phyloP scores from a whole-genome alignment of 2,888 invertebrate species.

The Tubulanus polymorphus region DNA sequence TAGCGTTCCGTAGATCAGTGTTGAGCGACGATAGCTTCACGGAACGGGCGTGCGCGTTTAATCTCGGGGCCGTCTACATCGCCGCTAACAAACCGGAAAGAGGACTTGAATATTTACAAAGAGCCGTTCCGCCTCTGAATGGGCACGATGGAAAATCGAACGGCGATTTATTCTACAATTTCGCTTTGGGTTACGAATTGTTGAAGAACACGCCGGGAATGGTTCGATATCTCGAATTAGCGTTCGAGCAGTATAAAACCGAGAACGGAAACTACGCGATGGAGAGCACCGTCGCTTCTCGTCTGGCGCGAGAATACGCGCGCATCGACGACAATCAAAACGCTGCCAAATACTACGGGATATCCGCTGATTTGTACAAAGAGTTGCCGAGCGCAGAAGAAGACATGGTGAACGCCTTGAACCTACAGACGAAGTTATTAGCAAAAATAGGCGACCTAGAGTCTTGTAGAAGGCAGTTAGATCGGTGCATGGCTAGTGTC shows the following conservation, averaged over 20 bases:
- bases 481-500: too few species aligned
- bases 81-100: conserved; percentile 23
- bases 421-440: too few species aligned
- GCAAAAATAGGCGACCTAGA: too few species aligned
- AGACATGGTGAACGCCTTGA: too few species aligned
- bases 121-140: conserved; percentile 28
- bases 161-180: conserved; percentile 43
- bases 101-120: conserved; percentile 31
- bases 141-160: conserved; percentile 27
- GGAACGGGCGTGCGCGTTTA: conserved; percentile 38
- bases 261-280: conserved; percentile 24
- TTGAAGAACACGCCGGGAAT: conserved; percentile 24
- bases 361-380: too few species aligned
- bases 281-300: too few species aligned
- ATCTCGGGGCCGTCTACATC: conserved; percentile 40
- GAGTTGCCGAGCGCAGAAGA: too few species aligned
- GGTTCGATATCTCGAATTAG: conserved; percentile 27
- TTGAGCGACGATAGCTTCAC: conserved; percentile 26
- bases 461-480: too few species aligned
- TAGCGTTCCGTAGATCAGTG: conserved; percentile 24
- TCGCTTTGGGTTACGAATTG: conserved; percentile 36
- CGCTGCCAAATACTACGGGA: too few species aligned
- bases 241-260: conserved; percentile 28
- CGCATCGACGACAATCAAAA: too few species aligned
- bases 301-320: too few species aligned